A percentile compares a stretch with the other conserved stretches of the same genome.
Conservation (phyloP, 64 coral and sea anemone genomes). For the Orbicella faveolata region DNA sequence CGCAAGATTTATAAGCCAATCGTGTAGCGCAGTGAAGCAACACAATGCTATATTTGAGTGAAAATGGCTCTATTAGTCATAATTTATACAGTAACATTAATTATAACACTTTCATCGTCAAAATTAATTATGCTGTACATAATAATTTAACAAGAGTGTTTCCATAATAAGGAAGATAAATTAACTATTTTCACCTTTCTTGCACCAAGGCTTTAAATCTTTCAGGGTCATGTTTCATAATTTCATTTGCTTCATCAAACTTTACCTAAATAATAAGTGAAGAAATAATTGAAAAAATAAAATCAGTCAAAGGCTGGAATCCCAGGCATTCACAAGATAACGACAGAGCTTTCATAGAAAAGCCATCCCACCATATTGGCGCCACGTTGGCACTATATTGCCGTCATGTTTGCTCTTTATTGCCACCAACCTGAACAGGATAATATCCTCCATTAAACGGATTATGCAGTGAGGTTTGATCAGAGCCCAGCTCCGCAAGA, state of each 20-base stretch:
- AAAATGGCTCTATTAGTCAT: too few relatives aligned
- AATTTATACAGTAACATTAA: too few relatives aligned
- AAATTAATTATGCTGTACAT: neutral
- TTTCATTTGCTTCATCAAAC: constrained; percentile 88
- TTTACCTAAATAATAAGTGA: constrained; percentile 28
- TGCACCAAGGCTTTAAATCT: constrained; percentile 81
- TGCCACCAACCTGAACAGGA: constrained; percentile 72
- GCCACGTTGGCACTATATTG: too few relatives aligned
- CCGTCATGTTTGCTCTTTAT: neutral
- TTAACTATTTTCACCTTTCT: constrained; percentile 58
- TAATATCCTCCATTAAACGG: constrained; percentile 94
- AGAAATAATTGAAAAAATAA: neutral
- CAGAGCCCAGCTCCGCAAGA: constrained; percentile 91
- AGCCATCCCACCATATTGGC: too few relatives aligned
- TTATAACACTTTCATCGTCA: too few relatives aligned
- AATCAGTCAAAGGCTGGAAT: neutral
- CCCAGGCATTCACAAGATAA: too few relatives aligned
- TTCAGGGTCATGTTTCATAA: constrained; percentile 81
- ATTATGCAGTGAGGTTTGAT: constrained; percentile 96
- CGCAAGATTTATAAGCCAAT: too few relatives aligned
- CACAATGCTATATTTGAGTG: too few relatives aligned
- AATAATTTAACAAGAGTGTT: too few relatives aligned
- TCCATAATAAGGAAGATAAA: too few relatives aligned
- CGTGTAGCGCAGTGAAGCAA: too few relatives aligned
- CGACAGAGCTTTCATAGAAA: neutral